Evolutionary conservation across 2,888 invertebrate species (phyloP), one percentile per base, ranked within the genome.

Genomic region (Cenopis cana): DNA sequence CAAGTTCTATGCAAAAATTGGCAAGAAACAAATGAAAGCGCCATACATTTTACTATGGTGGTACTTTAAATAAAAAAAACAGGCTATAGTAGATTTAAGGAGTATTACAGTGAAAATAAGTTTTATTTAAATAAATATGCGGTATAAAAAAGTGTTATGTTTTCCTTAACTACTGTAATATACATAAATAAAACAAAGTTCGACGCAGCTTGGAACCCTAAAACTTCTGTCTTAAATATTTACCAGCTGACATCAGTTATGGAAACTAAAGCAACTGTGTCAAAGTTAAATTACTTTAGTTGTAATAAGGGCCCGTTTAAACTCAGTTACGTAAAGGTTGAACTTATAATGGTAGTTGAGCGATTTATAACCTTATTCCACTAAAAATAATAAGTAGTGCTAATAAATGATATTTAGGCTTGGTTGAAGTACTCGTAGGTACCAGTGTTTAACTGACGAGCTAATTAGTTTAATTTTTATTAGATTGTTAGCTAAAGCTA

Each of bases 261-360:
- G 62, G 36, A 36, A 52, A 52, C 62, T 38, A 52, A 14, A n/a
- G n/a, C 52, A 62, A 62, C 62, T 20, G 62, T 50, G 52, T 24
- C 62, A 50, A 62, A 62, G 50, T 62, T 62, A 62, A 62, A 62
- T 62, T 62, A 20, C 52, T 62, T 52, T 52, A 52, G 33, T 62
- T 36, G 50, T 52, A 20, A 62, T 62, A 50, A 49, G 29, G 6
- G n/a, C 41, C 9, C 17, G n/a, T 11, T 12, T 33, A n/a, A 56
- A 6, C 17, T n/a, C 6, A 17, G 14, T 29, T 29, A 55, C 24
- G 1, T 29, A 55, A 55, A 29, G 29, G 2, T 8, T 8, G 29
- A 55, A 24, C 12, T 29, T 46, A 1, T 46, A n/a, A 12, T 12
- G n/a, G n/a, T 6, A 46, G 8, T 8, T 46, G n/a, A 12, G 46